Conservation (phyloP, 1,140 invertebrate species). For the Sycophila sp. region DNA sequence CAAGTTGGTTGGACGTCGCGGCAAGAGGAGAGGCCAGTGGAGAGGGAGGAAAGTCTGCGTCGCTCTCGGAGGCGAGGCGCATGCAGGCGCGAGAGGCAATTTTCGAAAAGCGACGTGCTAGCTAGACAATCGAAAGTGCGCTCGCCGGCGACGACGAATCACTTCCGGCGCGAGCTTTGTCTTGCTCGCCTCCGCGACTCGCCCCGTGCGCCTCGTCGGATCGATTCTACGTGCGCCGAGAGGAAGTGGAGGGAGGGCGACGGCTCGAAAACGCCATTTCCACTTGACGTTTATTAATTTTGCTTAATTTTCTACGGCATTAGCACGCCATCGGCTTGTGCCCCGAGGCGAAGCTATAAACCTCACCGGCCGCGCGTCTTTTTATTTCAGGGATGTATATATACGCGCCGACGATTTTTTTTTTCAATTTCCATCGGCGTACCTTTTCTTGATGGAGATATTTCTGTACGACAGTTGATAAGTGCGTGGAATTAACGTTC, state of each 20-base stretch:
- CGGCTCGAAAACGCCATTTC: no score
- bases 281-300: constrained; percentile 32
- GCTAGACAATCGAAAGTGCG: not conserved
- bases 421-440: no score
- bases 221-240: not conserved
- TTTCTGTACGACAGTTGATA: no score
- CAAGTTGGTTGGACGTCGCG: no score
- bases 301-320: constrained; percentile 1
- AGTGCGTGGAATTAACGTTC: no score
- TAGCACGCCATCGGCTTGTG: not conserved
- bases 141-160: constrained; percentile 8
- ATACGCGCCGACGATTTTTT: no score
- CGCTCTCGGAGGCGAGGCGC: not conserved
- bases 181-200: constrained; percentile 12
- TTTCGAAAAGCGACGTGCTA: not conserved
- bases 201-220: not conserved
- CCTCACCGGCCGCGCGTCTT: no score
- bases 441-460: no score
- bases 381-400: no score
- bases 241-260: not conserved
- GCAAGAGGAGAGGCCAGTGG: no score
- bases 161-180: constrained; percentile 32
- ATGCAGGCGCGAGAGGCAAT: not conserved
- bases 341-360: no score
- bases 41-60: no score